Evolutionary conservation across 2,888 invertebrate species (phyloP), one percentile per base, ranked within the genome.

Genomic region (Drosophila pseudotakahashii): DNA sequence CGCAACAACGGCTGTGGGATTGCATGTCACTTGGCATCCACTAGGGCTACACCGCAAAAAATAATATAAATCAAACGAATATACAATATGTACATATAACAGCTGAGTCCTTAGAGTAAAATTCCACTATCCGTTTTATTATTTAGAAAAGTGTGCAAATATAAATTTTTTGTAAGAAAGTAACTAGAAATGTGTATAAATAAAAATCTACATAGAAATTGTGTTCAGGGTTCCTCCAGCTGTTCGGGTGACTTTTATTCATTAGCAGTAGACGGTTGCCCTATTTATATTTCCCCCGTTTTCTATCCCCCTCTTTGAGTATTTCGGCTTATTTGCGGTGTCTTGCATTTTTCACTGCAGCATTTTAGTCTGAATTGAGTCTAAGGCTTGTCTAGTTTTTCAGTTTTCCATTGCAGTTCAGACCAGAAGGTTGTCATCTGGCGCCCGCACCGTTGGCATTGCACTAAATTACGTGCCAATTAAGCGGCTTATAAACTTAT

Each of bases 21-120:
- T 75, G 85, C 88, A 81, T 84, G 79, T 84, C 86, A 82, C 73
- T 83, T 76, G 70, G 72, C 74, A 76, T 78, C 78, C 84, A 84
- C 78, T 78, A 66, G 66, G 59, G 37, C 30, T 59, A 23, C 58
- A 59, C 39, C 39, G 30, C 14, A 19, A 54, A 30, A 30, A 59
- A 54, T n/a, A 19, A 3, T 7, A 9, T 16, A 1, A 16, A 10
- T 9, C 13, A 4, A 41, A 7, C 10, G 6, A 16, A 41, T 9
- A 41, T 16, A 11, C 34, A 10, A 2, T 34, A 34, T 11, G 10
- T 36, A 30, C 2, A 2, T 26, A 26, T 7, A 30, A 30, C 30
- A 30, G 30, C 1, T 30, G 6, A 26, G 26, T 26, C 26, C 26
- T 26, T 26, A 26, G 26, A 6, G 26, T 26, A 26, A 26, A 6